Base-by-base conservation (phyloP, 2,888 invertebrate genomes). In the Tanaodytes sp. region DNA sequence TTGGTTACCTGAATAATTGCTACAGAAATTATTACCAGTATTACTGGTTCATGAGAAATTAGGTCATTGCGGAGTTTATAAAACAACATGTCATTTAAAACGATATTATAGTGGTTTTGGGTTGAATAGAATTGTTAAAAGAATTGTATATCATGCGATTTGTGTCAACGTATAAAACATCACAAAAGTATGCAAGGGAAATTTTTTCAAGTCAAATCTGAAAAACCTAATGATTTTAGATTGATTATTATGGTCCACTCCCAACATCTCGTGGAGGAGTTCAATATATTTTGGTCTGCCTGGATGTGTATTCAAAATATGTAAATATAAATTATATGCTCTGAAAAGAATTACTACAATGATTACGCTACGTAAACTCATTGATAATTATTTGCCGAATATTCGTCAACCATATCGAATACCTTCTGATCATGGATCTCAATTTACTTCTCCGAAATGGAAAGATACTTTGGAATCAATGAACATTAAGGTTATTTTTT, bases 271-370 rank as follows among this genome's bases (percentile, higher is more conserved):
- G 23, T 2, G 49, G 40, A 12, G 61, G 61, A 1, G 42, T 51
- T 8, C 42, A 51, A 15, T 61, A 61, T 36, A 49, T 61, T 2
- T 33, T 61, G 2, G 51, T 61, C 1, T 30, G 39, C 14, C 27
- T 61, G 9, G 61, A 59, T 20, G 31, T 40, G 0, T 59, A 40
- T 48, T 42, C 49, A 0, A 61, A 61, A 20, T 42, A 23, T 2
- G 51, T 61, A 1, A 12, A n/a, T n/a, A n/a, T n/a, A n/a, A 14
- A n/a, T 16, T 61, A 23, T 61, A 58, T 39, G 14, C 39, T 6
- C 14, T 39, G 6, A 39, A 39, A 16, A 14, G 39, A 14, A 15
- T 15, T 15, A 39, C 39, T 2, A 39, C 39, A 6, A 15, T n/a
- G 2, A 16, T 15, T 5, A 15, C 16, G 6, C 11, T 39, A 6